These are phyloP conservation scores for Polymixis flavicincta DNA, from an alignment of 2,888 invertebrate species.

Conservation along the genomic window DNA sequence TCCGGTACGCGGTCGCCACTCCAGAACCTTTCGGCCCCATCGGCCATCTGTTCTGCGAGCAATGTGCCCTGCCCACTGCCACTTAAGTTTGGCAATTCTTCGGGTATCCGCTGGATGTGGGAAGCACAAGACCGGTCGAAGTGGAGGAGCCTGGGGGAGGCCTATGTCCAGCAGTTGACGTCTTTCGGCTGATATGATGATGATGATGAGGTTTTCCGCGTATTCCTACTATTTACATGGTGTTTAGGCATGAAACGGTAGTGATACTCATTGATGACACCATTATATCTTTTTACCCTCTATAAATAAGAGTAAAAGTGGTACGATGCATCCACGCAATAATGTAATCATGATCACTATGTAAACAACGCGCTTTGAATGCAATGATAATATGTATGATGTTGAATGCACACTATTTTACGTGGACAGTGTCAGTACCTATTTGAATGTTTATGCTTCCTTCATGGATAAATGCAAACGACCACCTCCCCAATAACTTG, in stretches of 20 bases:
- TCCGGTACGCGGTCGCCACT: no score
- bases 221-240: constrained; percentile 11
- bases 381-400: constrained; percentile 32
- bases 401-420: constrained; percentile 26
- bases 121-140: no score
- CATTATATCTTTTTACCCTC: constrained; percentile 47
- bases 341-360: constrained; percentile 48
- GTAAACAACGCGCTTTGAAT: constrained; percentile 46
- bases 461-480: neutral
- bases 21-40: no score
- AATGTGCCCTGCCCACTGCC: no score
- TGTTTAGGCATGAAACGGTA: constrained; percentile 20
- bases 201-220: constrained; percentile 9
- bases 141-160: no score
- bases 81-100: no score
- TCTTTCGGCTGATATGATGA: no score
- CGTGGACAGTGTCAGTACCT: constrained; percentile 8
- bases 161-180: no score
- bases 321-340: constrained; percentile 37
- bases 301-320: constrained; percentile 42
- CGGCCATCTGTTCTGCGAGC: no score
- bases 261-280: constrained; percentile 23
- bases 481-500: neutral
- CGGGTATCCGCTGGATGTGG: no score
- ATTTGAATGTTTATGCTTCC: constrained; percentile 8